Evolutionary conservation across 2,797 vertebrate genomes (phyloP).

Genomic region (Stomatorhinus walkeri): DNA sequence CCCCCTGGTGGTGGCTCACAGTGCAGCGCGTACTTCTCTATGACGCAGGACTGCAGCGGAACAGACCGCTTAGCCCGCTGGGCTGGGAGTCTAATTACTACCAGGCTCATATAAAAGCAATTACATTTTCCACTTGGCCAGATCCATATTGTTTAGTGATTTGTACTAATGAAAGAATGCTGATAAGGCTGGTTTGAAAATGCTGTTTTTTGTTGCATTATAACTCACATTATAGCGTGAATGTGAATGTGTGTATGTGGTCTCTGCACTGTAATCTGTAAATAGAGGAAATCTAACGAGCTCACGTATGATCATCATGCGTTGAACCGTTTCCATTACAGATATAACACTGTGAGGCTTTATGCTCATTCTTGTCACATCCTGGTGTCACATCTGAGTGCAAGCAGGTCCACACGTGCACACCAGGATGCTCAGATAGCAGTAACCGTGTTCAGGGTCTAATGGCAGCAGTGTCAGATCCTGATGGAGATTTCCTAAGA

Average conservation of each 20-base stretch:
- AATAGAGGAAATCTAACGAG: neutral
- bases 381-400: neutral
- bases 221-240: neutral
- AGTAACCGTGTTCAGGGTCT: neutral
- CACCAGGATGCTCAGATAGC: neutral
- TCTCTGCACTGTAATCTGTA: neutral
- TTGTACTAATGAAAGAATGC: slow-evolving; percentile 32
- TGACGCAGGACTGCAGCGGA: neutral
- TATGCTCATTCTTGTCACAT: neutral
- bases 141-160: slow-evolving; percentile 36
- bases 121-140: slow-evolving; percentile 30
- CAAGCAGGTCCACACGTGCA: neutral
- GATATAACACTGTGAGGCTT: neutral
- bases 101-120: slow-evolving; percentile 20
- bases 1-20: neutral
- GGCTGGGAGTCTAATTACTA: slow-evolving; percentile 28
- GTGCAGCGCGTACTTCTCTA: neutral
- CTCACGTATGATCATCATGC: neutral
- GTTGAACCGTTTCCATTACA: neutral
- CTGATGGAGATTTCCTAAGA: neutral
- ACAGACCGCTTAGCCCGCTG: slow-evolving; percentile 46
- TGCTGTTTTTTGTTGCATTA: neutral
- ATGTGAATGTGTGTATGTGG: neutral
- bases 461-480: neutral
- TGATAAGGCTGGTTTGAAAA: neutral